Base-by-base conservation (phyloP, 2,888 invertebrate genomes). In the Hydrotaea cyrtoneurina region DNA sequence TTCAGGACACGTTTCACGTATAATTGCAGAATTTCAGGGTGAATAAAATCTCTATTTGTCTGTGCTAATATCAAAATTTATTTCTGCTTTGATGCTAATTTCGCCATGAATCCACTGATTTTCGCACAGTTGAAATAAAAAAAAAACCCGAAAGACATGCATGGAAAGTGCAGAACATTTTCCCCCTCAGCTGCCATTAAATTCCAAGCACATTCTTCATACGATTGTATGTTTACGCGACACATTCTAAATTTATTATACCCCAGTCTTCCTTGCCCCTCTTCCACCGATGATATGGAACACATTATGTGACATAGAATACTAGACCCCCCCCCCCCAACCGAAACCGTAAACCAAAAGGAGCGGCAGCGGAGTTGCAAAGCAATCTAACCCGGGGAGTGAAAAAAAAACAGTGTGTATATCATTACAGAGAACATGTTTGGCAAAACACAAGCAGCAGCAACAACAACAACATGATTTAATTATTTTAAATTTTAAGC, bases 341-440 rank as follows among this genome's bases (percentile, higher is more conserved):
- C n/a, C n/a, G n/a, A n/a, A n/a, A n/a, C n/a, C n/a, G n/a, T n/a
- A n/a, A n/a, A n/a, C n/a, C n/a, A n/a, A 21, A 21, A 19, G 19
- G 15, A 53, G 43, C 15, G 43, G 10, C 1, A 15, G n/a, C 5
- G 50, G 50, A 50, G 50, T n/a, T 50, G n/a, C 50, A 50, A 1
- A 2, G 50, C 19, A 53, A 53, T 3, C 7, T 8, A 55, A 21
- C 55, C 21, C 21, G 21, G 21, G 21, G 2, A 50, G 50, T n/a
- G 10, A 13, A 10, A 55, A 26, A 59, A 59, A 59, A 59, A 2
- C 26, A 23, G 62, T 15, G 62, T 15, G 15, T 21, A 21, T 75
- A 11, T 73, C 72, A 80, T 80, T 80, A 77, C 26, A 64, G 72
- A 76, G 66, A 76, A 66, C 36, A 72, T 79, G 82, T 79, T 79